Evolutionary conservation across 2,888 invertebrate species (phyloP).

Genomic region (Beris chalybata): DNA sequence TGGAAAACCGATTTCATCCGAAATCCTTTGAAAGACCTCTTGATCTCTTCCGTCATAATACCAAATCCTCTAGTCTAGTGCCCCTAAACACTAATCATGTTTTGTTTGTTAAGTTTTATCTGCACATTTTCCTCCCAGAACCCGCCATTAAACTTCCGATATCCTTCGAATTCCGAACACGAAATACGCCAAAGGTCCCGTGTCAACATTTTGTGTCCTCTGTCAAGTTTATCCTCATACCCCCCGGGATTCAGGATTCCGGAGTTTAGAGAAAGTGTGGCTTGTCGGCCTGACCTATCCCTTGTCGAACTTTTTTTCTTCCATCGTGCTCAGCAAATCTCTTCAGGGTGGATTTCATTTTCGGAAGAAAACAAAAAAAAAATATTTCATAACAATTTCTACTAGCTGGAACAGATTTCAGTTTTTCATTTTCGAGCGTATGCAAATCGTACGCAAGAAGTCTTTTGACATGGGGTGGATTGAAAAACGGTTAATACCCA

Average conservation of each 20-base stretch:
- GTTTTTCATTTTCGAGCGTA: no score
- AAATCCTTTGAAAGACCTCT: background rate
- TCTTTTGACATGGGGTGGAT: no score
- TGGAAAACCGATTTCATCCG: background rate
- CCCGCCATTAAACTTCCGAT: background rate
- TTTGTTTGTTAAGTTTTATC: conserved; percentile 27
- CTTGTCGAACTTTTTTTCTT: background rate
- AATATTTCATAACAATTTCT: no score
- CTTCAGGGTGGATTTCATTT: no score
- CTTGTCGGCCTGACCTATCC: conserved; percentile 14
- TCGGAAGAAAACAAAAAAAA: no score
- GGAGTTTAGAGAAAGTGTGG: background rate
- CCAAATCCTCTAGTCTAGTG: background rate
- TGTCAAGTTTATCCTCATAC: conserved; percentile 10
- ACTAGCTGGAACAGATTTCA: no score
- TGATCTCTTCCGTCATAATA: background rate
- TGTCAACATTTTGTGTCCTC: conserved; percentile 29
- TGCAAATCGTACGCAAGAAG: no score
- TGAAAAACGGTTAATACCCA: no score
- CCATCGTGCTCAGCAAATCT: no score
- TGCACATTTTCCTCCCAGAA: background rate
- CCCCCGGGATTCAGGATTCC: background rate
- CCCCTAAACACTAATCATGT: conserved; percentile 18
- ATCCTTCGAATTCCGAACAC: background rate
- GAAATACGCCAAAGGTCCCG: conserved; percentile 5